Percentiles rank a stretch among this genome's conserved stretches.
These are phyloP conservation scores for Equus quagga DNA, from an alignment of 2,113 vertebrate species.

Conservation along the genomic window DNA sequence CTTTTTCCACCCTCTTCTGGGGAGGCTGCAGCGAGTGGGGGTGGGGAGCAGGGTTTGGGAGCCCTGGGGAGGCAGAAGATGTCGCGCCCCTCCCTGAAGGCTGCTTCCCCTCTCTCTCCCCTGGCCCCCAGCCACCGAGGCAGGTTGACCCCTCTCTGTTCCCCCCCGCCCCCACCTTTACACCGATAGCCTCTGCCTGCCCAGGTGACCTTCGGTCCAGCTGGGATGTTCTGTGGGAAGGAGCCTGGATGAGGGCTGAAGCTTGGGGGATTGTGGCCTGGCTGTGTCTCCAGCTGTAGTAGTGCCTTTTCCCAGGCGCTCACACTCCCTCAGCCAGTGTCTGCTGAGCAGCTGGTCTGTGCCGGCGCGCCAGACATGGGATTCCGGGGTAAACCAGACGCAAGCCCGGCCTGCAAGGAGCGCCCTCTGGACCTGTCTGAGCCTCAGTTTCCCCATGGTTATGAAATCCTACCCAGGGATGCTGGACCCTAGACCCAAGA, in stretches of 20 bases:
- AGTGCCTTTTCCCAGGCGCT: background rate
- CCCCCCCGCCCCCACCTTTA: conserved; percentile 68
- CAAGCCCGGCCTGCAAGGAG: background rate
- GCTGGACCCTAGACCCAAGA: background rate
- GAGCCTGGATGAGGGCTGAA: background rate
- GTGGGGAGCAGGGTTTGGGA: background rate
- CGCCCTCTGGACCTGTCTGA: background rate
- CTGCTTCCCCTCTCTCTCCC: background rate
- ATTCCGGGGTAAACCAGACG: background rate
- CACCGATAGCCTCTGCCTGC: conserved; percentile 28
- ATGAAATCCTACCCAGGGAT: background rate
- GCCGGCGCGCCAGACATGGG: background rate
- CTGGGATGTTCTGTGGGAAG: background rate
- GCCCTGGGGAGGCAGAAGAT: background rate
- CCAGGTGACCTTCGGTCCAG: background rate
- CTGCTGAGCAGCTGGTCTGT: background rate
- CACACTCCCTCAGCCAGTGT: background rate
- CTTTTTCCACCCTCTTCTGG: background rate
- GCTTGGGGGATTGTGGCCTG: background rate
- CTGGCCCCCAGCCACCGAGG: conserved; percentile 33
- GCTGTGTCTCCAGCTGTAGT: background rate
- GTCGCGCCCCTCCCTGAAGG: background rate
- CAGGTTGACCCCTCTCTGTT: conserved; percentile 17
- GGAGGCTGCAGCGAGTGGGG: background rate
- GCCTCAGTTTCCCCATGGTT: background rate